Evolutionary conservation across 2,113 vertebrate genomes (phyloP), one percentile per base, ranked within the genome.

Genomic region (Psettodes erumei): DNA sequence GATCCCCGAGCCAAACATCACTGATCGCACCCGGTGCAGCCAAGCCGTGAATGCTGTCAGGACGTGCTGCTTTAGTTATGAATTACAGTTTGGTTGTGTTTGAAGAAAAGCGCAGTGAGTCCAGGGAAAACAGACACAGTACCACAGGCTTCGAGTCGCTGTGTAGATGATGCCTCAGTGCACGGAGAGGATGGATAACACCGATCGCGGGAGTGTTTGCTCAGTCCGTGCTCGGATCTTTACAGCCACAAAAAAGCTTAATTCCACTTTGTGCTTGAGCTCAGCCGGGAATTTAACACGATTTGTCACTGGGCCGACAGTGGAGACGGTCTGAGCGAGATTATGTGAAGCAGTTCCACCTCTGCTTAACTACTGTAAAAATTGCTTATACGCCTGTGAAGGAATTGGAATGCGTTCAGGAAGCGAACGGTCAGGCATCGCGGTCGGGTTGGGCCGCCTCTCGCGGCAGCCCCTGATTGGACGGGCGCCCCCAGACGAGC

Each of bases 331-430:
- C 89, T 87, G 65, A 82, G 76, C 40, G 61, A 94, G 93, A 93
- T 94, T 93, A 93, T 92, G 90, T 90, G 87, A 89, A 95, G 90
- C 91, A 90, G 83, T 90, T 92, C 82, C 89, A 93, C 89, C 90
- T 94, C 91, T 91, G 92, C 86, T 86, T 93, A 94, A 93, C 90
- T 90, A 92, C 91, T 93, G 93, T 91, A 92, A 93, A 93, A 93
- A 95, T 95, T 94, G 91, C 92, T 94, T 92, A 92, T 92, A 92
- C 83, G 84, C 91, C 92, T 94, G 93, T 94, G 92, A 94, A 93
- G 86, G 88, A 94, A 93, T 92, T 92, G 91, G 92, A 93, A 93
- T 92, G 90, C 79, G 64, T 85, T 88, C 78, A 89, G 89, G 92
- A 95, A 93, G 82, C 68, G 68, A 91, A 84, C 81, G 81, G 86